These are phyloP conservation scores for Mylabris sibirica DNA, from an alignment of 2,888 invertebrate genomes.

Conservation along the genomic window DNA sequence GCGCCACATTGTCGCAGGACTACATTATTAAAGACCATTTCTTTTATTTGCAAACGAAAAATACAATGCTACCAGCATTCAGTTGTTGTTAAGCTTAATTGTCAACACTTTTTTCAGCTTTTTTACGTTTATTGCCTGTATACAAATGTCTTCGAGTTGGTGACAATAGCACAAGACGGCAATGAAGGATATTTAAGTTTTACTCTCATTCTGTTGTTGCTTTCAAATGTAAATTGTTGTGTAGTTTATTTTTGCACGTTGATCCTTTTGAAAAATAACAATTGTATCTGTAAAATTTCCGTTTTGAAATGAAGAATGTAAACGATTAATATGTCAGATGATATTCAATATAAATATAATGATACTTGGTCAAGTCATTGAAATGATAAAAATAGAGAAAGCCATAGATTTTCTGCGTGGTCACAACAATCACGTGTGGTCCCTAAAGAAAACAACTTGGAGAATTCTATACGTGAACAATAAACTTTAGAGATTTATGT, in stretches of 20 bases:
- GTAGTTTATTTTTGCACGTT: slow-evolving; percentile 42
- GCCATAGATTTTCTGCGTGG: slow-evolving; percentile 35
- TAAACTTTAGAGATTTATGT: slow-evolving; percentile 44
- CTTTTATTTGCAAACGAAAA: slow-evolving; percentile 53
- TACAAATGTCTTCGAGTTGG: slow-evolving; percentile 49
- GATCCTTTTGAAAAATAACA: slow-evolving; percentile 42
- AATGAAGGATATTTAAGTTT: slow-evolving; percentile 56
- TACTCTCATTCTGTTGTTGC: slow-evolving; percentile 49
- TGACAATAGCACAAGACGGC: slow-evolving; percentile 43
- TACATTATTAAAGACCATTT: slow-evolving; percentile 58
- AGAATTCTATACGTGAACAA: slow-evolving; percentile 40
- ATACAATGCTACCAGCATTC: slow-evolving; percentile 40
- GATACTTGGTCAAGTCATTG: slow-evolving; percentile 28
- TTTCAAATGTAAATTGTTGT: slow-evolving; percentile 55
- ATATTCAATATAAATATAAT: slow-evolving; percentile 30
- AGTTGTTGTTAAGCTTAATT: slow-evolving; percentile 58
- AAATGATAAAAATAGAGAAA: slow-evolving; percentile 27
- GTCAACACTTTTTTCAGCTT: slow-evolving; percentile 55
- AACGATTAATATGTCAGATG: slow-evolving; percentile 32
- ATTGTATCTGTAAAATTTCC: slow-evolving; percentile 36
- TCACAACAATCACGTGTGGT: slow-evolving; percentile 45
- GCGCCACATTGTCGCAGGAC: slow-evolving; percentile 45
- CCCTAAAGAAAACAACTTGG: slow-evolving; percentile 32
- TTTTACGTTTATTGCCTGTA: slow-evolving; percentile 53
- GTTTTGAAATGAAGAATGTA: not conserved